Evolutionary conservation across 1,140 invertebrate genomes (phyloP), one percentile per base, ranked within the genome.

Genomic region (Bombus superbus): DNA sequence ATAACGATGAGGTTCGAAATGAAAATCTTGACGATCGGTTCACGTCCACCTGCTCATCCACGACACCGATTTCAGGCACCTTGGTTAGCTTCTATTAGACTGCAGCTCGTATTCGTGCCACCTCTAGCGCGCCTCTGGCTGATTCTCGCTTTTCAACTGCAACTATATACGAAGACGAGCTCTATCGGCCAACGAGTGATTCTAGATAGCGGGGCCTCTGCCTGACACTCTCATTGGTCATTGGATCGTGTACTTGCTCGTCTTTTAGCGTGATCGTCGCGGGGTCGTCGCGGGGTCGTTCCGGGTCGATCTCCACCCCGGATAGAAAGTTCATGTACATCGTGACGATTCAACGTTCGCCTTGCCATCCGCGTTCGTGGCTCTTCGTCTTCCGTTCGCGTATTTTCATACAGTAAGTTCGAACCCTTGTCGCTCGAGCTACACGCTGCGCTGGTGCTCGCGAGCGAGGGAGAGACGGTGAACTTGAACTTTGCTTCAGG

Each of bases 211-310:
- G 76, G 40, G 77, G 68, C 40, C 77, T 18, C 66, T 84, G 76
- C n/a, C 68, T 64, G 76, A 79, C 66, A 77, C 68, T 85, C 83
- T 80, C 42, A 85, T 79, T 72, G 77, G 77, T 64, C 15, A 53
- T 53, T 80, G 40, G 83, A 72, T 71, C 76, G 57, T 84, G 59
- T 69, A 35, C 78, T 44, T 69, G 18, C 38, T n/a, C 22, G 74
- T 77, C 75, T 84, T 44, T 79, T 25, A 72, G 32, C 25, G 44
- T 5, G 64, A 53, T 57, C 76, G 69, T 25, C 15, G n/a, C 44
- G 62, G 47, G 81, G 88, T 89, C 87, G 81, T 86, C 6, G 15
- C 38, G 62, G 57, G 81, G 88, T 89, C 87, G 81, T 89, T 82
- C 57, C 75, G 80, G 87, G 75, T 89, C 87, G 69, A 80, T 47